Evolutionary conservation across 2,113 vertebrate species (phyloP), one percentile per base, ranked within the genome.

Genomic region (Cathartes aura): DNA sequence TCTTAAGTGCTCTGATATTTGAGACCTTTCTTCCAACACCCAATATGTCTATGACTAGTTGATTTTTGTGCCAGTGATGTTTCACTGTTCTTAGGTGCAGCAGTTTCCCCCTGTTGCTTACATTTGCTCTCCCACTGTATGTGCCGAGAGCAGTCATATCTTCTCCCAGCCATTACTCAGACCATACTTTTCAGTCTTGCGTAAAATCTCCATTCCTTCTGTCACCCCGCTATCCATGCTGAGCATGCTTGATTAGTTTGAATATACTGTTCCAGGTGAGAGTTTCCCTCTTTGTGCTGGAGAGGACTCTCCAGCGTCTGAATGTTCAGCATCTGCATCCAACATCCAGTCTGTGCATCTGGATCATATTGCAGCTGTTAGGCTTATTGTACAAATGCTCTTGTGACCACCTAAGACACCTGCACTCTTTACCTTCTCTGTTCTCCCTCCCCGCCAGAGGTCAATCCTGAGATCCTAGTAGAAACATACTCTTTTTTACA

Each of bases 221-320:
- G 21, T 64, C 29, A 40, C 55, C 9, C 16, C 0, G 1, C 55
- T 60, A 9, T 21, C 45, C 5, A 1, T 6, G 17, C 24, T 64
- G 43, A n/a, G 24, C 17, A 13, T 52, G 50, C 62, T n/a, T 68
- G 36, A 11, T 74, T 16, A 32, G 36, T n/a, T 68, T 13, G 48
- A 50, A n/a, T 55, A 24, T 20, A 19, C 32, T 0, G 1, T 84
- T 60, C 86, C 18, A 60, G n/a, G 40, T 73, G 22, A 66, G 36
- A 32, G 26, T 48, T 72, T 83, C 14, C 12, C 23, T 45, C 34
- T 59, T 38, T 68, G 15, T 60, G 32, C 30, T 74, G 32, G 47
- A 74, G 47, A 11, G 12, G n/a, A 24, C 53, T 53, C 43, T 72
- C 38, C 38, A 38, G 38, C 38, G 8, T 38, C 38, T 38, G 38